Evolutionary conservation across 2,113 vertebrate genomes (phyloP).

Genomic region (Ceratotherium simum): DNA sequence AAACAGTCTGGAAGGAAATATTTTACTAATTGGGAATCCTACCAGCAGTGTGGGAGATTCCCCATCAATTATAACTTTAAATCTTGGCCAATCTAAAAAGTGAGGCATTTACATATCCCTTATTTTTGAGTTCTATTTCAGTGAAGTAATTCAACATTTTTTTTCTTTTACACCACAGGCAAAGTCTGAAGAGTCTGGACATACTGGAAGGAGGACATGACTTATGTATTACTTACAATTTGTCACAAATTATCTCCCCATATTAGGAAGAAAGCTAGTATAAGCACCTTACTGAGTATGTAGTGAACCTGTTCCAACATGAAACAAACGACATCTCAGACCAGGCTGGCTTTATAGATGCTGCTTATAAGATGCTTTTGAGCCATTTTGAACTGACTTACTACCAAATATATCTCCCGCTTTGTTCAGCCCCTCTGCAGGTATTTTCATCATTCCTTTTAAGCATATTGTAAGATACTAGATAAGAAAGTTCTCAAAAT

Average conservation of each 20-base stretch:
- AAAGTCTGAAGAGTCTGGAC: background rate
- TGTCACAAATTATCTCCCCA: background rate
- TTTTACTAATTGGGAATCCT: background rate
- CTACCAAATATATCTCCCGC: background rate
- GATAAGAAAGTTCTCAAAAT: background rate
- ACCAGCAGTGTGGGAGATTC: background rate
- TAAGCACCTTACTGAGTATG: background rate
- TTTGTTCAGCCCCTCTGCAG: background rate
- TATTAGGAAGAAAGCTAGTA: background rate
- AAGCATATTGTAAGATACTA: background rate
- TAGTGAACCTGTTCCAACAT: background rate
- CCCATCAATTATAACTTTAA: background rate
- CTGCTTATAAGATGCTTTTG: background rate
- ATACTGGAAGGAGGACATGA: background rate
- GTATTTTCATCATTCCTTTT: slow-evolving; percentile 14
- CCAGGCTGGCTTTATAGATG: background rate
- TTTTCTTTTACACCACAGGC: background rate
- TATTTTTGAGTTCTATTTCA: background rate
- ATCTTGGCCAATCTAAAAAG: background rate
- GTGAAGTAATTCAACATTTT: background rate
- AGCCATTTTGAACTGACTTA: background rate
- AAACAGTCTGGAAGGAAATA: background rate
- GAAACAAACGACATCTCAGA: background rate
- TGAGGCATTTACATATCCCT: background rate
- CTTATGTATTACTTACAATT: background rate